Evolutionary conservation across 2,888 invertebrate species (phyloP).

Genomic region (Volucella inanis): DNA sequence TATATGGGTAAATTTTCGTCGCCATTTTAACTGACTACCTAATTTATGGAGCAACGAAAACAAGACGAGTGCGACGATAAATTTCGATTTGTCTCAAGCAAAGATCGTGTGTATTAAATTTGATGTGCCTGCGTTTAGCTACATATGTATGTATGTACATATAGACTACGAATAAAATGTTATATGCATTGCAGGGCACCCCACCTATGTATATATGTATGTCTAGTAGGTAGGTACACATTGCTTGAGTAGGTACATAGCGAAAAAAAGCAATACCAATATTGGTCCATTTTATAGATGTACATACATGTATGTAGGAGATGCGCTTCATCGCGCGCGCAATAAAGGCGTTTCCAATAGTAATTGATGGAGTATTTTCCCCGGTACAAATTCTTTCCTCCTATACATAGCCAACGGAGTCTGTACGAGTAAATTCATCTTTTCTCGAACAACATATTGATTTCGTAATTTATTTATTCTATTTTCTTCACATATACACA

Average conservation of each 20-base stretch:
- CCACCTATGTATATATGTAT: not conserved
- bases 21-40: not conserved
- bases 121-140: constrained; percentile 6
- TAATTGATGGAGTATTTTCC: constrained; percentile 67
- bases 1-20: constrained; percentile 27
- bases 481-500: constrained; percentile 47
- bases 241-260: not conserved
- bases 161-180: not conserved
- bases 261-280: constrained; percentile 70
- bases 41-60: too few species aligned
- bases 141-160: not conserved
- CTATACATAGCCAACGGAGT: not conserved
- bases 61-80: constrained; percentile 3
- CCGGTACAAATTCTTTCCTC: not conserved
- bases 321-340: constrained; percentile 75
- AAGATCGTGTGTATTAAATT: constrained; percentile 1
- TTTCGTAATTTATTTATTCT: constrained; percentile 66
- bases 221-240: constrained; percentile 21
- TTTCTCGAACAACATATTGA: constrained; percentile 68
- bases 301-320: constrained; percentile 49
- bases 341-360: constrained; percentile 76
- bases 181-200: not conserved
- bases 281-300: constrained; percentile 69
- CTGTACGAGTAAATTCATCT: constrained; percentile 22
- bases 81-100: constrained; percentile 9